A percentile compares a stretch with the other conserved stretches of the same genome.
phyloP scores from a whole-genome alignment of 2,797 vertebrate species.

The Echeneis naucrates region DNA sequence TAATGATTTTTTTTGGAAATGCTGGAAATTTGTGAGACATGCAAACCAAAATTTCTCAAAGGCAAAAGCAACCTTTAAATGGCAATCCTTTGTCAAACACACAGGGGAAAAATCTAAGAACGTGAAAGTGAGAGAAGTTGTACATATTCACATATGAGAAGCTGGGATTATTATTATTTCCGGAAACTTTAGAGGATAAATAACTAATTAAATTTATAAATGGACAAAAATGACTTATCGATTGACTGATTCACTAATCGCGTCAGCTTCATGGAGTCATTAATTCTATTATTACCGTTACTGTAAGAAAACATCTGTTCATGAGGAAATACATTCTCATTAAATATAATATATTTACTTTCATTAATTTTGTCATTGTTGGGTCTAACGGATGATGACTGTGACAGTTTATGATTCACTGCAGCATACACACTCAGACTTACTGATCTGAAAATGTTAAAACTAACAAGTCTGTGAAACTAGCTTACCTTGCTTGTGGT shows the following conservation, averaged over 20 bases:
- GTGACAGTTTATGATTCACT: background rate
- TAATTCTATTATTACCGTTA: background rate
- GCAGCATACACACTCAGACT: background rate
- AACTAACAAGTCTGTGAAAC: background rate
- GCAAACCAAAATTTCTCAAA: background rate
- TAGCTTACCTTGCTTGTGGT: slow-evolving; percentile 57
- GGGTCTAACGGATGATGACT: background rate
- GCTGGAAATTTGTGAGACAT: background rate
- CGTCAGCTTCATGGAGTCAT: no score
- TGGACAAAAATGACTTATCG: background rate
- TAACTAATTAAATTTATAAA: background rate
- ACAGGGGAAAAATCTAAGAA: background rate
- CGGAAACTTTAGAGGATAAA: background rate
- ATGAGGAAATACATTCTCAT: background rate
- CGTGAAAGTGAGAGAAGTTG: no score
- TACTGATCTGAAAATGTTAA: no score
- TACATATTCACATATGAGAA: background rate
- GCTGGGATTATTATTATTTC: no score
- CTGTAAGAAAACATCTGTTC: background rate
- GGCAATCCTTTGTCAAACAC: background rate
- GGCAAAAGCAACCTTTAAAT: background rate
- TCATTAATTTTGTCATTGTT: background rate
- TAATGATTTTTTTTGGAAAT: background rate
- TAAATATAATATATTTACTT: background rate
- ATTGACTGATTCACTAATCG: background rate